Evolutionary conservation across 2,113 vertebrate genomes (phyloP), one percentile per base, ranked within the genome.

Genomic region (Chionomys nivalis): DNA sequence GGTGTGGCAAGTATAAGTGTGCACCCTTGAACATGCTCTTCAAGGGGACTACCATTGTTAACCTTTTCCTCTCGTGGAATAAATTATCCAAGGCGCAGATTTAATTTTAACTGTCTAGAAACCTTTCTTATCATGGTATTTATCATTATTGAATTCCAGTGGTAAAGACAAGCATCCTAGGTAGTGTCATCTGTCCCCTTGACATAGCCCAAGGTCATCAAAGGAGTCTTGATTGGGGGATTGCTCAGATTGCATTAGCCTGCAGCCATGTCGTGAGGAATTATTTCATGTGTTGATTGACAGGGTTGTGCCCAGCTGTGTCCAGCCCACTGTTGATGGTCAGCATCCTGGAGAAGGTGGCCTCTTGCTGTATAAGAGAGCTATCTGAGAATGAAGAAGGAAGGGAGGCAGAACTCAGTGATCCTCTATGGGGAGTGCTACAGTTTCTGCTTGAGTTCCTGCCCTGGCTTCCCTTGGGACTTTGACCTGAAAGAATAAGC

Each of bases 41-140:
- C 81, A 77, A 90, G 36, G 52, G 76, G 12, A 31, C 44, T 8
- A 19, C 33, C 58, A 42, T 26, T 88, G 39, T 81, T 85, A 94
- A 82, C 58, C 6, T 92, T 70, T 42, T 36, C 66, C 66, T 65
- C 17, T 87, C 47, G 90, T 52, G 26, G 28, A 70, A 85, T 68
- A 33, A 23, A 82, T n/a, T 55, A 36, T 70, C 26, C 11, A 89
- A 79, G 91, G 72, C 44, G 72, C 42, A 63, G 47, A 65, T 75
- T 87, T 79, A 63, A 93, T 76, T 87, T 68, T 82, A 94, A 87
- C 26, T 65, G 1, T 73, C 49, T n/a, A 90, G 49, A 92, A 97
- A 92, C 1, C 8, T 91, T 93, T 91, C 55, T 88, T 76, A 86
- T 26, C 87, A 83, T 70, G 26, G 9, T 24, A 65, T 66, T 93